phyloP scores from a whole-genome alignment of 2,888 invertebrate species.

The Sminthurides aquaticus region DNA sequence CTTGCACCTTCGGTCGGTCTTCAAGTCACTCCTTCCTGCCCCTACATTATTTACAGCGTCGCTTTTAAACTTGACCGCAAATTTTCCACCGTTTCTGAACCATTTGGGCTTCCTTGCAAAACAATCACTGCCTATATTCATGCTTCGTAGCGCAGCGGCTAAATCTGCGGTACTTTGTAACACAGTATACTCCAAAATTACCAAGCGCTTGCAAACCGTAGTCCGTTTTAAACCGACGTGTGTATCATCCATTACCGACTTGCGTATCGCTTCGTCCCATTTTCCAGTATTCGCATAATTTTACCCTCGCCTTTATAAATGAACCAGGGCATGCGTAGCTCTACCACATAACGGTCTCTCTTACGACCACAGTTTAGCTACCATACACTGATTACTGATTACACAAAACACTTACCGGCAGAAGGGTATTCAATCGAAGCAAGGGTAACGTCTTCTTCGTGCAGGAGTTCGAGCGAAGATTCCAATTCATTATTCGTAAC shows the following conservation, averaged over 20 bases:
- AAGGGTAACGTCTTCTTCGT: slow-evolving; percentile 41
- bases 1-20: background rate
- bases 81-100: background rate
- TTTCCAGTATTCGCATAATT: no score
- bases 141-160: no score
- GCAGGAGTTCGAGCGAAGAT: slow-evolving; percentile 40
- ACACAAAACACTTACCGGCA: slow-evolving; percentile 34
- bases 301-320: background rate
- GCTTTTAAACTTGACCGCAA: background rate
- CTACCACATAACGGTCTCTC: background rate
- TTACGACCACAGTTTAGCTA: background rate
- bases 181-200: background rate
- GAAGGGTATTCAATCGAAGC: slow-evolving; percentile 43
- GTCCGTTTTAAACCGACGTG: background rate
- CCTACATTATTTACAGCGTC: background rate
- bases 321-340: background rate
- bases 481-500: slow-evolving; percentile 41
- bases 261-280: background rate
- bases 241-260: background rate
- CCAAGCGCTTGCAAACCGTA: background rate
- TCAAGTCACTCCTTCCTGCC: background rate
- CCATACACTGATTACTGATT: background rate
- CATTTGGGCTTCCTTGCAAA: background rate
- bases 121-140: background rate
- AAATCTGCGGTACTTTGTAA: no score